Conservation (phyloP, 2,113 vertebrate genomes). For the Aviceda subcristata region DNA sequence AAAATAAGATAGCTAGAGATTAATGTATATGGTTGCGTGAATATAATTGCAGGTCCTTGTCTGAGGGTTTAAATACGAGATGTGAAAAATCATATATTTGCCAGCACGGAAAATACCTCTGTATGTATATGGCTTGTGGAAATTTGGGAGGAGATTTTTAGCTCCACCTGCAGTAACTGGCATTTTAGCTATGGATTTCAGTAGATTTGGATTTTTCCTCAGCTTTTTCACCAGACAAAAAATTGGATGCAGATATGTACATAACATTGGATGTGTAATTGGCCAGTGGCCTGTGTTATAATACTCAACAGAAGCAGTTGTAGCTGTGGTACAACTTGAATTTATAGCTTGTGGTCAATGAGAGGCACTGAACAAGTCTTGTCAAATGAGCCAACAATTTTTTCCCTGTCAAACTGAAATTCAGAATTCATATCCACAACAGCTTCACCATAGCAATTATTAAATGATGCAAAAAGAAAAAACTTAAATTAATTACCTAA, state of each 20-base stretch:
- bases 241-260: neutral
- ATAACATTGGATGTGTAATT: neutral
- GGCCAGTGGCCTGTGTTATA: neutral
- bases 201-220: neutral
- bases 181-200: neutral
- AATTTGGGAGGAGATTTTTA: neutral
- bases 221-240: neutral
- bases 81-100: slow-evolving; percentile 4
- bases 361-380: neutral
- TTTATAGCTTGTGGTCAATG: neutral
- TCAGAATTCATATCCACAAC: neutral
- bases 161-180: neutral
- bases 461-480: neutral
- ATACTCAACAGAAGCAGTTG: neutral
- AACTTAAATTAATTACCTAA: neutral
- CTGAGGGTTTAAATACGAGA: neutral
- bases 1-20: neutral
- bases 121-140: neutral
- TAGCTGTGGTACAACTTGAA: neutral
- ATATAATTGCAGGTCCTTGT: neutral
- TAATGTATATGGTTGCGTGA: neutral
- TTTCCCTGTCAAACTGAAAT: neutral
- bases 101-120: slow-evolving; percentile 35
- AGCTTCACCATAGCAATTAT: neutral
- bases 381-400: neutral